Conservation (phyloP, 2,888 invertebrate species). For the Maniola hyperantus region DNA sequence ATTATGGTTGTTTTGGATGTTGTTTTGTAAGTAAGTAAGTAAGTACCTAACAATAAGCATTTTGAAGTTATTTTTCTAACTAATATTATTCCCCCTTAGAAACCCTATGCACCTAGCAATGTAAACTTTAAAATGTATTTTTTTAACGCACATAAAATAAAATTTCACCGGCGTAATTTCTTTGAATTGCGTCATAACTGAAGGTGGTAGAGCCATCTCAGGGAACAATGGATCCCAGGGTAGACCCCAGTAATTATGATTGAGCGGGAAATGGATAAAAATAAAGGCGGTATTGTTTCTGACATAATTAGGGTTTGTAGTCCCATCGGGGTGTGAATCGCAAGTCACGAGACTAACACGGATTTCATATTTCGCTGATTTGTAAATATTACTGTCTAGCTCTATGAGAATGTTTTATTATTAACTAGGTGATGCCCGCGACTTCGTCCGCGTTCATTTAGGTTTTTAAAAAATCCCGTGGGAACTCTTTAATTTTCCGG, state of each 20-base stretch:
- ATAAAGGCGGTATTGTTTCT: conserved; percentile 78
- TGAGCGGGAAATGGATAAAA: conserved; percentile 81
- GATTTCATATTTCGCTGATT: conserved; percentile 40
- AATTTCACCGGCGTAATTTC: conserved; percentile 30
- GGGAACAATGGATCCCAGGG: conserved; percentile 70
- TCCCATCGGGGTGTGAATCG: conserved; percentile 64
- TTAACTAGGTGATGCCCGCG: too few relatives aligned
- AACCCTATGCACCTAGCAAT: too few relatives aligned
- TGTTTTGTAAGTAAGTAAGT: too few relatives aligned
- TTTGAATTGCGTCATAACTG: conserved; percentile 48
- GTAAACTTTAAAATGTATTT: not conserved
- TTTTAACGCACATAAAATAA: not conserved
- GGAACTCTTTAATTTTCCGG: too few relatives aligned
- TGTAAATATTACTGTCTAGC: conserved; percentile 28
- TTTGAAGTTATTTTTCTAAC: too few relatives aligned
- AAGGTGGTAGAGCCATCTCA: conserved; percentile 64
- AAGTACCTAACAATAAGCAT: too few relatives aligned
- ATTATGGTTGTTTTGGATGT: too few relatives aligned
- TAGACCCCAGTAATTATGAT: conserved; percentile 76
- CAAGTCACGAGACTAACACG: conserved; percentile 61
- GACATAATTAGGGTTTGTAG: conserved; percentile 80
- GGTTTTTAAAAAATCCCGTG: too few relatives aligned
- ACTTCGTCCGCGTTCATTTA: too few relatives aligned
- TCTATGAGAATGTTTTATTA: conserved; percentile 5
- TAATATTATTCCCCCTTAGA: too few relatives aligned